A percentile compares a stretch with the other conserved stretches of the same genome.
Conservation (phyloP, 2,113 vertebrate genomes). For the Erinaceus europaeus region DNA sequence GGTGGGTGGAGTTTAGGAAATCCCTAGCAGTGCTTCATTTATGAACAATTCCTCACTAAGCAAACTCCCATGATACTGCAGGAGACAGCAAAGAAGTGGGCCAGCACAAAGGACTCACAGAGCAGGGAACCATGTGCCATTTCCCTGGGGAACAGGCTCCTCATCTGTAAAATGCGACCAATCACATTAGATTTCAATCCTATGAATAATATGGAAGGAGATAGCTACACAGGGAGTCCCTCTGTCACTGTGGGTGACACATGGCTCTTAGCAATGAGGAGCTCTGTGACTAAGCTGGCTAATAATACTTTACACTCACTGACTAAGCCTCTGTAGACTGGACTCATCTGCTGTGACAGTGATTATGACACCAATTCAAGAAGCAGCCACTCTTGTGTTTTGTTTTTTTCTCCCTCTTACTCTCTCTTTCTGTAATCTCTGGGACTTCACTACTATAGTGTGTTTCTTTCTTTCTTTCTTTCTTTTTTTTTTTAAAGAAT, state of each 20-base stretch:
- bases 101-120: background rate
- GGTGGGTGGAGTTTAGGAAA: background rate
- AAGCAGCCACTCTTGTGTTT: too few relatives aligned
- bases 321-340: background rate
- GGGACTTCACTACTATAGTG: too few relatives aligned
- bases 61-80: background rate
- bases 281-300: rapidly evolving
- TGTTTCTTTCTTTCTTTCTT: too few relatives aligned
- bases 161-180: background rate
- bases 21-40: background rate
- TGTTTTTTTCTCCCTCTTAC: too few relatives aligned
- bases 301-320: background rate
- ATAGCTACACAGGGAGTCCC: background rate
- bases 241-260: background rate
- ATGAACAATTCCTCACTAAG: background rate
- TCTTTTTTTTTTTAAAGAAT: too few relatives aligned
- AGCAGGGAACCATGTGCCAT: background rate
- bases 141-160: background rate
- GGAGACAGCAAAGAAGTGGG: background rate
- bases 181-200: background rate
- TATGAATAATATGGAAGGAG: background rate
- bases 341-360: too few relatives aligned
- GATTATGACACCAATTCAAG: too few relatives aligned
- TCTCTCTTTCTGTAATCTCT: too few relatives aligned
- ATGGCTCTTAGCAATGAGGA: background rate